Base-by-base conservation (phyloP, 2,797 vertebrate genomes). In the Fratercula arctica region DNA sequence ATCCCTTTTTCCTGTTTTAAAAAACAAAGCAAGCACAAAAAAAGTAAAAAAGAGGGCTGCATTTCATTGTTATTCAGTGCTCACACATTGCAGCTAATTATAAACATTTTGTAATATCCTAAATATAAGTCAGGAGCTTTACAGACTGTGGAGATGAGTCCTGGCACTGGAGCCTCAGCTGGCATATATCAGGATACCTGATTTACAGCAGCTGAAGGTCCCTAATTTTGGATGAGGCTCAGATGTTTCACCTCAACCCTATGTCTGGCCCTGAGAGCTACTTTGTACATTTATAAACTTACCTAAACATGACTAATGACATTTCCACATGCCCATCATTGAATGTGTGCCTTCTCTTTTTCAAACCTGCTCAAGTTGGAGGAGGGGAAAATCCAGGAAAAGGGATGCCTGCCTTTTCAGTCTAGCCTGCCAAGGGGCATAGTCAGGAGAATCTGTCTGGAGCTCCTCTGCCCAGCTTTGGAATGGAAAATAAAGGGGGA, bases 201-300 rank as follows among this genome's bases (percentile, higher is more conserved):
- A 91, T 79, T 86, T 89, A 70, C 20, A 70, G 28, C 28, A 79
- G 35, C 35, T 56, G 61, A 94, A 86, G 35, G 33, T 81, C 41
- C 54, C 24, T 63, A 28, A 24, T 46, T 86, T 93, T 93, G 73
- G 13, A 89, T 61, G 73, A 72, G 21, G 80, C 53, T 96, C 95
- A 91, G 87, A n/a, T 95, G 77, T 95, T 97, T 95, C 93, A 90
- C 88, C 86, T 91, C 83, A 93, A 5, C 33, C 18, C 24, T 69
- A 1, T 72, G 35, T 86, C 79, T 84, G 24, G 14, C 66, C 76
- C 69, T 59, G 31, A 66, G 35, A 89, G 46, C n/a, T 78, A 87
- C 66, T 95, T 85, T 45, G 66, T 81, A 67, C 76, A 67, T 94
- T 89, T 96, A 73, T 83, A 87, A 95, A 90, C 78, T 89, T 91